Conservation (phyloP, 2,113 vertebrate genomes). For the Pseudonaja textilis region DNA sequence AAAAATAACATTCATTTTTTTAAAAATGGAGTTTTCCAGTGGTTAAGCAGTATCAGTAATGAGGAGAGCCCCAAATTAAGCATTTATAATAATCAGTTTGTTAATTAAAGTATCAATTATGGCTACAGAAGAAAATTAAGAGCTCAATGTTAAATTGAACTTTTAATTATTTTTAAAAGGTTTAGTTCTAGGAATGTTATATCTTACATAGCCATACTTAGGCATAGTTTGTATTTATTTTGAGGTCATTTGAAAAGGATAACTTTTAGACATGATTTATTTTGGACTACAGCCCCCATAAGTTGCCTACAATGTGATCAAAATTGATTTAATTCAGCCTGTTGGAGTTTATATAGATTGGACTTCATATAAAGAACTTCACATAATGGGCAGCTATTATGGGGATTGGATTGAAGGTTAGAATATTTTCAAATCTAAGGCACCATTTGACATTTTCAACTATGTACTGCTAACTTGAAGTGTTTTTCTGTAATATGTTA, state of each 20-base stretch:
- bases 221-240: background rate
- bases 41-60: slow-evolving; percentile 10
- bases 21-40: slow-evolving; percentile 4
- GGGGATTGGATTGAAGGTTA: background rate
- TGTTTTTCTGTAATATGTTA: background rate
- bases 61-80: slow-evolving; percentile 9
- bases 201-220: background rate
- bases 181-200: background rate
- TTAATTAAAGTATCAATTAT: slow-evolving; percentile 31
- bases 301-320: background rate
- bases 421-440: background rate
- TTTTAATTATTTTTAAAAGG: slow-evolving; percentile 6
- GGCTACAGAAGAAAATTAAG: slow-evolving; percentile 22
- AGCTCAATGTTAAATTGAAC: slow-evolving; percentile 3
- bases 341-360: background rate
- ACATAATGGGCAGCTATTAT: background rate
- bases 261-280: background rate
- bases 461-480: background rate
- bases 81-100: slow-evolving; percentile 24
- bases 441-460: background rate
- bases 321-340: background rate
- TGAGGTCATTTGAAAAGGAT: background rate
- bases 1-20: slow-evolving; percentile 10
- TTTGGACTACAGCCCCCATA: background rate
- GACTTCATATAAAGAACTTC: background rate